Evolutionary conservation across 2,888 invertebrate species (phyloP).

Genomic region (Habroteleia sp.): DNA sequence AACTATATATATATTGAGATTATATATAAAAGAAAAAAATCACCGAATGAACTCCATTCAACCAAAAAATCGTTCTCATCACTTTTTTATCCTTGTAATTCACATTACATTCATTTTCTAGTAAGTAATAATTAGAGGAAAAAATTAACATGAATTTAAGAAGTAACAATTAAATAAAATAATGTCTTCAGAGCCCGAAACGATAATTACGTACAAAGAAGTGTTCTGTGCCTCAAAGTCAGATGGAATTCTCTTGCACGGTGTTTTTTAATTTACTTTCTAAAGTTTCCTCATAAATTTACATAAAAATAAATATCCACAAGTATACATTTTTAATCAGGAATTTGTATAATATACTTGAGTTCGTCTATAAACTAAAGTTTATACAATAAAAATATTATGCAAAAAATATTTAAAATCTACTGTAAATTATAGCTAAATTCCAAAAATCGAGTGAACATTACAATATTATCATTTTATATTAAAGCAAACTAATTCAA

Average conservation of each 20-base stretch:
- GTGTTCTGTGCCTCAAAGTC: constrained; percentile 70
- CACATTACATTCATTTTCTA: constrained; percentile 26
- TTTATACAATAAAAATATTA: too few species aligned
- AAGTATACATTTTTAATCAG: too few species aligned
- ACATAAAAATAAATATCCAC: too few species aligned
- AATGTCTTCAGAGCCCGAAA: constrained; percentile 70
- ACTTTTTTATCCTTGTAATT: constrained; percentile 48
- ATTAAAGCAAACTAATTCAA: too few species aligned
- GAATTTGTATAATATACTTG: too few species aligned
- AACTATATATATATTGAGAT: constrained; percentile 35
- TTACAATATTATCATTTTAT: too few species aligned
- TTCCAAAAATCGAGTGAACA: too few species aligned
- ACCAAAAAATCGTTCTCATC: constrained; percentile 38
- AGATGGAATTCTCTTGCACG: constrained; percentile 59
- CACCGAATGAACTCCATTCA: constrained; percentile 28
- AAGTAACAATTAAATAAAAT: constrained; percentile 41
- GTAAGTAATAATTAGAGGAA: constrained; percentile 40
- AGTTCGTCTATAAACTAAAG: too few species aligned
- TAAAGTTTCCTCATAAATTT: too few species aligned
- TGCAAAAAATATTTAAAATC: too few species aligned
- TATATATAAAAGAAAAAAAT: constrained; percentile 33
- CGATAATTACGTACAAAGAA: constrained; percentile 72
- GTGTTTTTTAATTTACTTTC: neutral
- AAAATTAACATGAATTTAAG: constrained; percentile 9
- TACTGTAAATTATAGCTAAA: too few species aligned